Evolutionary conservation across 2,888 invertebrate genomes (phyloP).

Genomic region (Pherbina coryleti): DNA sequence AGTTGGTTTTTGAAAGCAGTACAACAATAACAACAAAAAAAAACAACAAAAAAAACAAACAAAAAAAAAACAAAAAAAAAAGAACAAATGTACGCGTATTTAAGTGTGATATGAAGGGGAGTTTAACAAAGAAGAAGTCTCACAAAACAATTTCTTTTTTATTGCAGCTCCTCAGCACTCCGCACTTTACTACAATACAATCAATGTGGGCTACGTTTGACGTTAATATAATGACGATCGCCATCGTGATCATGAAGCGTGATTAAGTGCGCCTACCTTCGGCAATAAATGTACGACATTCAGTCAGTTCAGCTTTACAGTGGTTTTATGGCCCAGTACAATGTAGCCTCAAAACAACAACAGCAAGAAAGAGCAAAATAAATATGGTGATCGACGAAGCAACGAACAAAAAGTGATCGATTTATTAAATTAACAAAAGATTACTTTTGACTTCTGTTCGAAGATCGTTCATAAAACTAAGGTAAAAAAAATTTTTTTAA

Average conservation of each 20-base stretch:
- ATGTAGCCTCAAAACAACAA: background rate
- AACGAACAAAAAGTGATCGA: background rate
- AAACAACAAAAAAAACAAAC: no score
- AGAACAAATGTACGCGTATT: no score
- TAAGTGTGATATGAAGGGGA: no score
- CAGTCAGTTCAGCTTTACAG: background rate
- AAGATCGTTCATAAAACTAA: background rate
- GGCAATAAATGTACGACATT: background rate
- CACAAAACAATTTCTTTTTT: background rate
- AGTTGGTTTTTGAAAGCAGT: no score
- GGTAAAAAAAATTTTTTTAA: background rate
- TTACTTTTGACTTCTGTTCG: conserved; percentile 16
- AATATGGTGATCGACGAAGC: background rate
- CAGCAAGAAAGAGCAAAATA: background rate
- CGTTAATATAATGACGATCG: background rate
- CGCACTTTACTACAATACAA: no score
- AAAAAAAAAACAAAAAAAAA: no score
- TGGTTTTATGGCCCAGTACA: background rate
- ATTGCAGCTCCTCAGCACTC: background rate
- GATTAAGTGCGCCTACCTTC: conserved; percentile 8
- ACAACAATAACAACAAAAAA: no score
- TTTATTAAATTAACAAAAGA: background rate
- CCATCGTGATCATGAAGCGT: background rate
- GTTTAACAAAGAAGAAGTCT: background rate
- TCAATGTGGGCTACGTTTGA: no score